Evolutionary conservation across 2,888 invertebrate genomes (phyloP).

Genomic region (Oxyscelio sp.): DNA sequence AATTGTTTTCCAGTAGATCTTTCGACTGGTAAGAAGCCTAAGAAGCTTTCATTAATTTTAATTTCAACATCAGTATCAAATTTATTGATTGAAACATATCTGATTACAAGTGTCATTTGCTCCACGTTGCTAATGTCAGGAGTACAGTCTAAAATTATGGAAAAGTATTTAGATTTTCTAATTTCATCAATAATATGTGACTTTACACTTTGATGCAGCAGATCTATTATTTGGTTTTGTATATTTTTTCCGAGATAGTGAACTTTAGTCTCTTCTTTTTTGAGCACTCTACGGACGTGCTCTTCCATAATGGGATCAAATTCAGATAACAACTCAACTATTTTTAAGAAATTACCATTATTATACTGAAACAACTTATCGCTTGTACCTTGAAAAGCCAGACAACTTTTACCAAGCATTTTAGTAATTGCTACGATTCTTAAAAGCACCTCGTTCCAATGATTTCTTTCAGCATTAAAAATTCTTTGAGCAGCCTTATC

Average conservation of each 20-base stretch:
- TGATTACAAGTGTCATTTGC: constrained; percentile 78
- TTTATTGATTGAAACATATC: constrained; percentile 33
- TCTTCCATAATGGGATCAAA: constrained; percentile 51
- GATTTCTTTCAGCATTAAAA: constrained; percentile 36
- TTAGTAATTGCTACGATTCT: constrained; percentile 40
- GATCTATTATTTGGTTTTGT: constrained; percentile 71
- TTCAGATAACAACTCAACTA: constrained; percentile 49
- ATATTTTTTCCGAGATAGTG: constrained; percentile 62
- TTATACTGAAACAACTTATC: constrained; percentile 27
- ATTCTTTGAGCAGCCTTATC: constrained; percentile 29
- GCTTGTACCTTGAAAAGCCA: constrained; percentile 48
- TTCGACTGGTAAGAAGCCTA: constrained; percentile 55
- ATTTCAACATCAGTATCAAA: constrained; percentile 13
- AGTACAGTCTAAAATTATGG: constrained; percentile 79
- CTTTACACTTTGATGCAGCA: constrained; percentile 50
- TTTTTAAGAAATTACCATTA: constrained; percentile 62
- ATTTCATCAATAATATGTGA: constrained; percentile 44
- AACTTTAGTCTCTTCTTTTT: constrained; percentile 25
- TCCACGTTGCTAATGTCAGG: constrained; percentile 77
- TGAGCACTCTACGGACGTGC: constrained; percentile 13
- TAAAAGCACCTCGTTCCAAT: constrained; percentile 24
- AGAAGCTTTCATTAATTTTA: constrained; percentile 63
- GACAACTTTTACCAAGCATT: constrained; percentile 34
- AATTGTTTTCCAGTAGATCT: constrained; percentile 48
- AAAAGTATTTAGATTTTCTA: constrained; percentile 77